Percentiles rank a stretch among this genome's conserved stretches.
These are phyloP conservation scores for Abrostola tripartita DNA, from an alignment of 2,888 invertebrate genomes.

Conservation along the genomic window DNA sequence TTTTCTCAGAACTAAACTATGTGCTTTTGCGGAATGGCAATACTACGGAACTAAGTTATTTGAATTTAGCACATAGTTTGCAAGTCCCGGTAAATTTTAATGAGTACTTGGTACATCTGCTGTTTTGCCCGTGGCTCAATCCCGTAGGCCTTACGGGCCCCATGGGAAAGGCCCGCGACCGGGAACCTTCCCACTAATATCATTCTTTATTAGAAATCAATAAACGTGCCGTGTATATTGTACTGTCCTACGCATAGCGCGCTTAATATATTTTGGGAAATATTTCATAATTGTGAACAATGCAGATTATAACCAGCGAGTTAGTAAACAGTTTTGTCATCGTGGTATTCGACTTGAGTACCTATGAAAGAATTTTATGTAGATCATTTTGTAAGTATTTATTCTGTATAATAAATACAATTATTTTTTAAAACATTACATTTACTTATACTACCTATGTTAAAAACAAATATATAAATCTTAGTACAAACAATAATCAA, in stretches of 20 bases:
- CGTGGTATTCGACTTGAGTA: too few species aligned
- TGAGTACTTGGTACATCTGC: constrained; percentile 41
- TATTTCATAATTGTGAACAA: too few species aligned
- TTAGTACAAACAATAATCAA: too few species aligned
- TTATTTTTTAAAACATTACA: too few species aligned
- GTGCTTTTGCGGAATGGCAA: background rate
- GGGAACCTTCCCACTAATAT: constrained; percentile 31
- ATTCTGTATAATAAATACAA: too few species aligned
- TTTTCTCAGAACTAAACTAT: too few species aligned
- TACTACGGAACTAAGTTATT: constrained; percentile 1
- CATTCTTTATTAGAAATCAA: constrained; percentile 44
- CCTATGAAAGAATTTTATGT: too few species aligned
- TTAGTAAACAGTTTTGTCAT: background rate
- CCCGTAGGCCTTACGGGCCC: constrained; percentile 31
- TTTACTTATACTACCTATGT: too few species aligned
- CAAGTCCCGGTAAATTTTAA: constrained; percentile 28
- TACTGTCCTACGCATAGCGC: constrained; percentile 22
- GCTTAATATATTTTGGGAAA: background rate
- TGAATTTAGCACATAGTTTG: constrained; percentile 21
- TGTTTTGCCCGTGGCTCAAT: constrained; percentile 34
- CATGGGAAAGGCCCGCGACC: constrained; percentile 34
- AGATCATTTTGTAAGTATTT: too few species aligned
- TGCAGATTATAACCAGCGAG: too few species aligned
- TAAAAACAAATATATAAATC: too few species aligned
- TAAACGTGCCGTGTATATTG: constrained; percentile 25